A percentile compares a stretch with the other conserved stretches of the same genome.
Conservation (phyloP, 2,888 invertebrate genomes). For the Micropterix aruncella region DNA sequence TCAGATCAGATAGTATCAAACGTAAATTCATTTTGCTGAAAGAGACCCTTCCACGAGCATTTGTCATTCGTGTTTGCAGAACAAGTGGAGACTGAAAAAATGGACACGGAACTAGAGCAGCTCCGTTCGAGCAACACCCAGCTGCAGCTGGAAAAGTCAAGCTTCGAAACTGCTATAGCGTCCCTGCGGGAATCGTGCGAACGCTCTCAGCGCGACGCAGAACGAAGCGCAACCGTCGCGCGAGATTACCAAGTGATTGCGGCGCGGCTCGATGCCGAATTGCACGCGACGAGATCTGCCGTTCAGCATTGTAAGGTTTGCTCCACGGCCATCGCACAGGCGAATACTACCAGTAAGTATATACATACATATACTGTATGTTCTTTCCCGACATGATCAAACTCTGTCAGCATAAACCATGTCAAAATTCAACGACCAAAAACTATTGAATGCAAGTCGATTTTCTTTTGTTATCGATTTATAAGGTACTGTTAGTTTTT, state of each 20-base stretch:
- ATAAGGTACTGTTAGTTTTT: too few species aligned
- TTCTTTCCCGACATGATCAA: too few species aligned
- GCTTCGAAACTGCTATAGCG: constrained; percentile 23
- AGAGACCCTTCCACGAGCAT: not conserved
- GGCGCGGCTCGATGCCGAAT: constrained; percentile 71
- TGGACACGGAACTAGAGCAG: constrained; percentile 48
- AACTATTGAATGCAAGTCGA: too few species aligned
- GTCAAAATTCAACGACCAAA: too few species aligned
- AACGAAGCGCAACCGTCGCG: constrained; percentile 68
- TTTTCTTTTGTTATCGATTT: too few species aligned
- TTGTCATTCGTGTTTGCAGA: constrained; percentile 22
- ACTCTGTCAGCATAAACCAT: too few species aligned
- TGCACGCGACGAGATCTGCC: constrained; percentile 40
- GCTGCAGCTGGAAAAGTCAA: constrained; percentile 28
- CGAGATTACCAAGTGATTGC: constrained; percentile 88
- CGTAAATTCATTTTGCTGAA: too few species aligned
- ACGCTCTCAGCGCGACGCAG: constrained; percentile 56
- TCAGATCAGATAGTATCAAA: too few species aligned
- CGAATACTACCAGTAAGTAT: constrained; percentile 3
- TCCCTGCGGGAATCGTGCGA: constrained; percentile 61
- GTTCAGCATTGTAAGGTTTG: not conserved
- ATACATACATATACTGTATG: too few species aligned
- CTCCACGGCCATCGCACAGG: constrained; percentile 11
- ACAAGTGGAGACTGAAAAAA: constrained; percentile 41
- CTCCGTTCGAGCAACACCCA: constrained; percentile 31